A percentile compares a stretch with the other conserved stretches of the same genome.
Conservation (phyloP, 2,797 vertebrate species). For the Amphiprion clarkii region DNA sequence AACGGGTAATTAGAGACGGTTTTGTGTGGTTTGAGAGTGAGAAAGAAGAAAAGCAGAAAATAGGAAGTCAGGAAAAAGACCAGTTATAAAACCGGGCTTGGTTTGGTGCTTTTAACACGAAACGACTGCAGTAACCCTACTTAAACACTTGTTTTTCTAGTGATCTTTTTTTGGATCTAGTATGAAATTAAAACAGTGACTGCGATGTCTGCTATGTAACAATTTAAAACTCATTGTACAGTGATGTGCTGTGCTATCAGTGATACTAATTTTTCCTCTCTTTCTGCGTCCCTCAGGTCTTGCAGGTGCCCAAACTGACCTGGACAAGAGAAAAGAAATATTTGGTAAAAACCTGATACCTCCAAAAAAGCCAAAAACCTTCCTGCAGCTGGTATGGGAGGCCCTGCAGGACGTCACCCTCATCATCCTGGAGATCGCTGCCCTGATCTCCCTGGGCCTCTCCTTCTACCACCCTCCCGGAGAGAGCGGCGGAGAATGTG, state of each 20-base stretch:
- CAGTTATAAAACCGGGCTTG: not conserved
- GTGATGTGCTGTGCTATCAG: not conserved
- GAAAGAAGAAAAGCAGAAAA: constrained; percentile 5
- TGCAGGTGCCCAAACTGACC: constrained; percentile 88
- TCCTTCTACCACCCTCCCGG: constrained; percentile 98
- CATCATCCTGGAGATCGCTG: constrained; percentile 98
- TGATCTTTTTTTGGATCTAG: not conserved
- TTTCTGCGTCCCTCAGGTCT: constrained; percentile 85
- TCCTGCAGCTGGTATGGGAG: constrained; percentile 99
- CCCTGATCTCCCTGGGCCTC: constrained; percentile 96
- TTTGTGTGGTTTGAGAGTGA: constrained; percentile 39
- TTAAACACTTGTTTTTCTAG: not conserved
- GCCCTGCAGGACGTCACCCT: constrained; percentile 98
- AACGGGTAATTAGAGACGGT: constrained; percentile 66
- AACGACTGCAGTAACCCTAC: too few relatives aligned
- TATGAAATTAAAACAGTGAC: not conserved
- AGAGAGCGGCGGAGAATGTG: constrained; percentile 90
- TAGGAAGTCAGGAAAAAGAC: constrained; percentile 2
- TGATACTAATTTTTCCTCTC: not conserved
- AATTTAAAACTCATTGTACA: too few relatives aligned
- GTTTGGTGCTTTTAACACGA: not conserved
- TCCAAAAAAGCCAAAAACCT: constrained; percentile 99
- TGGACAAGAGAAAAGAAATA: constrained; percentile 96
- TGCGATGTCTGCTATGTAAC: not conserved
- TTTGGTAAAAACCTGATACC: constrained; percentile 98